Evolutionary conservation across 2,888 invertebrate species (phyloP).

Genomic region (Acronicta psi): DNA sequence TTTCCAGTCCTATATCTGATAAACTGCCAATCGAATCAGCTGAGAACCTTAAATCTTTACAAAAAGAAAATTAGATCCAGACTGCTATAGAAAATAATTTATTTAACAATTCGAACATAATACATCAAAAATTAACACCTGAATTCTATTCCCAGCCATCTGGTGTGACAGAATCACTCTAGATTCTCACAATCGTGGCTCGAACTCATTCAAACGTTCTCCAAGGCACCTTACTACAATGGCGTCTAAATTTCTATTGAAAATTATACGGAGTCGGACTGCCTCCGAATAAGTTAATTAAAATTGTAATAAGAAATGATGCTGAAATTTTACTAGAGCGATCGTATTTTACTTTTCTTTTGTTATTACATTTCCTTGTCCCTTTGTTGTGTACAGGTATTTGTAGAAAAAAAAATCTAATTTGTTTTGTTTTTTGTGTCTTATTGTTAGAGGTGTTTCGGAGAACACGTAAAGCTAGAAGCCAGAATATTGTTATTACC

Average conservation of each 20-base stretch:
- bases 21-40: not conserved
- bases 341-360: conserved; percentile 35
- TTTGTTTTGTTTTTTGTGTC: not conserved
- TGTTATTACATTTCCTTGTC: conserved; percentile 31
- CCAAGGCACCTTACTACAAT: conserved; percentile 49
- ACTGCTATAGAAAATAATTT: conserved; percentile 9
- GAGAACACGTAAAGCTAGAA: no score
- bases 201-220: conserved; percentile 35
- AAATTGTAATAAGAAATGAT: conserved; percentile 62
- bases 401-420: not conserved
- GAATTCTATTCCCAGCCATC: conserved; percentile 33
- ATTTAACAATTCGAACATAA: conserved; percentile 18
- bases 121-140: conserved; percentile 43
- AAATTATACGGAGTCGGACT: conserved; percentile 46
- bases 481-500: no score
- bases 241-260: conserved; percentile 57
- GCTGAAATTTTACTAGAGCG: conserved; percentile 40
- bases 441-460: not conserved
- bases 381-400: conserved; percentile 15
- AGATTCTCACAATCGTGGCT: conserved; percentile 34
- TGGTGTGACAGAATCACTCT: conserved; percentile 31
- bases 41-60: not conserved
- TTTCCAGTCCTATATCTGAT: no score
- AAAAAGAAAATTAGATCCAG: not conserved
- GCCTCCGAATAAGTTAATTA: conserved; percentile 62